A percentile compares a stretch with the other conserved stretches of the same genome.
Conservation (phyloP, 1,140 invertebrate genomes). For the Trichogramma pretiosum region DNA sequence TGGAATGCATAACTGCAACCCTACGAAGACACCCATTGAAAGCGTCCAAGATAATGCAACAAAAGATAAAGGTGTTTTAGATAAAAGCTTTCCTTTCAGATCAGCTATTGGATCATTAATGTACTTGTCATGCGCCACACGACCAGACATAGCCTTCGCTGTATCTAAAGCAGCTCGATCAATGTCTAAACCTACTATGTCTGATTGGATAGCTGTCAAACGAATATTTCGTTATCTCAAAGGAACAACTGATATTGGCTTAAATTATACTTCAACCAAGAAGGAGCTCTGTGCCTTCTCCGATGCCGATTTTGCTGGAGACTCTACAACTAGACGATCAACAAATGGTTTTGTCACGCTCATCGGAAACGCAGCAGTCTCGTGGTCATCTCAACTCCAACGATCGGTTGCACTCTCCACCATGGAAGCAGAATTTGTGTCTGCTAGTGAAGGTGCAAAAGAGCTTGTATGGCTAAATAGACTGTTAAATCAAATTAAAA, state of each 20-base stretch:
- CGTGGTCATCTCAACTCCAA: conserved; percentile 24
- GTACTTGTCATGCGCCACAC: conserved; percentile 2
- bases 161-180: conserved; percentile 4
- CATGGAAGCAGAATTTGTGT: conserved; percentile 25
- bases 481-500: too few species aligned
- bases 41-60: too few species aligned
- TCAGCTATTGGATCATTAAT: conserved; percentile 13
- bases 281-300: too few species aligned
- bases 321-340: conserved; percentile 20
- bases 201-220: conserved; percentile 17
- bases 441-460: conserved; percentile 16
- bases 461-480: conserved; percentile 26
- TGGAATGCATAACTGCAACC: too few species aligned
- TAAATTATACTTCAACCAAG: conserved; percentile 6
- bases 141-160: too few species aligned
- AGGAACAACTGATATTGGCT: conserved; percentile 21
- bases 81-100: conserved; percentile 20
- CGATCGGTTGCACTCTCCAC: conserved; percentile 21
- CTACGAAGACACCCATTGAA: too few species aligned
- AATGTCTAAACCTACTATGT: not conserved
- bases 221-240: conserved; percentile 16
- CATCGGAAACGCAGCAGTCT: conserved; percentile 13
- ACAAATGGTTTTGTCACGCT: conserved; percentile 21
- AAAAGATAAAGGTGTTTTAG: conserved; percentile 40
- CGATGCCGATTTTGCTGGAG: conserved; percentile 21